Base-by-base conservation (phyloP, 2,888 invertebrate species). In the Trichacis sp. region DNA sequence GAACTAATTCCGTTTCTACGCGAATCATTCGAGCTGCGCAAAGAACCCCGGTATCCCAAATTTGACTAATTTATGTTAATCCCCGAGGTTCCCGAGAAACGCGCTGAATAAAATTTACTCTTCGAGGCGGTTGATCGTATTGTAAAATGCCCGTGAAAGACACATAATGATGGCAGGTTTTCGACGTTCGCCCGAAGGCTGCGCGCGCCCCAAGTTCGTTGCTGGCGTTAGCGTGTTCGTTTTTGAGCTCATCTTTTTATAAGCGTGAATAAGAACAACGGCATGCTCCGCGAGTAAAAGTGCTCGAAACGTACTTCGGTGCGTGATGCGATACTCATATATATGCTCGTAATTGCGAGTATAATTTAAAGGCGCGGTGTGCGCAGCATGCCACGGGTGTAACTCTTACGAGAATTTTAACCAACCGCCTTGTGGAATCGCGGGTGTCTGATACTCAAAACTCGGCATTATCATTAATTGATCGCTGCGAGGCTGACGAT, bases 291-390 rank as follows among this genome's bases (percentile, higher is more conserved):
- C 56, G 58, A 58, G 54, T 45, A 33, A 54, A 43, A 54, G 48
- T 30, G 61, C 46, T 30, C 51, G 36, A 50, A 30, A 58, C 43
- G 33, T 52, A 46, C 36, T 19, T 54, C 17, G 57, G 63, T 66
- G 64, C 68, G 62, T 58, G 66, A 62, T 50, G 62, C 49, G 58
- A 58, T 51, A 55, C 56, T 51, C 38, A 24, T 47, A 53, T 68
- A 67, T 70, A 70, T 54, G 71, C 73, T 64, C 73, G 77, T 80
- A 80, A 80, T 80, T 78, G 79, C 73, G 74, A 71, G 78, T 71
- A 78, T 80, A 80, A 81, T 80, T 81, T 77, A 79, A 79, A 77
- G 65, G 65, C 69, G 77, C 78, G 75, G 71, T 73, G 65, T 71
- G 64, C 69, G 77, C 78, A 75, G 72, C 74, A 66, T 71, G 66